Evolutionary conservation across 2,797 vertebrate genomes (phyloP).

Genomic region (Mus caroli): DNA sequence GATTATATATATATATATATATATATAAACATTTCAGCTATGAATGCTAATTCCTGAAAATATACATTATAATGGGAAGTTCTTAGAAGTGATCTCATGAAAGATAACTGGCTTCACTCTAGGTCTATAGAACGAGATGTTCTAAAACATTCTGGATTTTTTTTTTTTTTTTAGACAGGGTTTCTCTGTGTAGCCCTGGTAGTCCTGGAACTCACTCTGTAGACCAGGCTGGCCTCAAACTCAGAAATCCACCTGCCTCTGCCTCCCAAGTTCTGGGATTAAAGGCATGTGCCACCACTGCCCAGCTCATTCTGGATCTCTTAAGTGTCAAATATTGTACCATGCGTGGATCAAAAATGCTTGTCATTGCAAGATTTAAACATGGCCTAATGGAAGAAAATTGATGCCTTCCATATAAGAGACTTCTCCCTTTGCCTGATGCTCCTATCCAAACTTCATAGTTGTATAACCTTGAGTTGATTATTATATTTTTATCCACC

Average conservation of each 20-base stretch:
- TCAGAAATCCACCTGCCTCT: too few species aligned
- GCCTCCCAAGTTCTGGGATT: too few species aligned
- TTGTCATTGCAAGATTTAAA: background rate
- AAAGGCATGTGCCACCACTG: too few species aligned
- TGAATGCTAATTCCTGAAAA: too few species aligned
- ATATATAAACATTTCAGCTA: background rate
- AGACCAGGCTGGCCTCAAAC: too few species aligned
- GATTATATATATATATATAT: background rate
- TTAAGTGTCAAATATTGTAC: background rate
- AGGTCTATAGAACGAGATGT: accelerated
- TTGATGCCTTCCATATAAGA: background rate
- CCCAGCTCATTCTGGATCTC: background rate
- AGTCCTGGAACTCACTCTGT: too few species aligned
- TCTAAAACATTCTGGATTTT: background rate
- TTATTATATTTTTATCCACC: background rate
- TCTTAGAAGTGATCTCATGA: background rate
- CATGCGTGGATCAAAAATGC: background rate
- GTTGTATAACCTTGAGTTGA: background rate
- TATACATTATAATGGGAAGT: background rate
- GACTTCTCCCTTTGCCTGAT: background rate
- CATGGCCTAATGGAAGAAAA: background rate
- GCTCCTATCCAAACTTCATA: background rate
- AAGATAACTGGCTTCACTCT: background rate
- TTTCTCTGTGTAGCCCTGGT: too few species aligned
- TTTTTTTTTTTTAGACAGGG: too few species aligned